Evolutionary conservation across 2,797 vertebrate species (phyloP), one percentile per base, ranked within the genome.

Genomic region (Enteromius viviparus): DNA sequence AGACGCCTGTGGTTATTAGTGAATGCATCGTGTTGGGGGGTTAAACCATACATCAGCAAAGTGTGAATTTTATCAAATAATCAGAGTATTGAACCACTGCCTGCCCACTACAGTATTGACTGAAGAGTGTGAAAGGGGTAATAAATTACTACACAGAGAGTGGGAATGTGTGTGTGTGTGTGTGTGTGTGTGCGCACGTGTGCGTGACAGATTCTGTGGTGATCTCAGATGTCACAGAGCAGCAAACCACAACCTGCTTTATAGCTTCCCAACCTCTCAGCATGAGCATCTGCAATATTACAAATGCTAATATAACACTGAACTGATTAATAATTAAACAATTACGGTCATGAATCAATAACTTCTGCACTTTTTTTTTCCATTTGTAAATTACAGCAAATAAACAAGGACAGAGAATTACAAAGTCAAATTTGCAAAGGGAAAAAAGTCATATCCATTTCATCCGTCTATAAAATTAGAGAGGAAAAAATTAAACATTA

Each of bases 331-430:
- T 99, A 98, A 99, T 99, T 98, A 98, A 99, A 98, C 96, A 98
- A 99, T 98, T 98, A 98, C 95, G 96, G 97, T 98, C 97, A 99
- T 99, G 97, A 99, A 98, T 99, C 97, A 98, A 98, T 99, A 98
- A 98, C 97, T 97, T 97, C 96, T 96, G 95, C 96, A 96, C 96
- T 97, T 95, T 93, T 97, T 40, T 42, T 97, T 95, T 98, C 96
- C 97, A 97, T 97, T 97, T 97, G 97, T 96, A 97, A 98, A 97
- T 97, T 96, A 96, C 97, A 96, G 95, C 96, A 96, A 97, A 98
- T 98, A 98, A 98, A 99, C 97, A 99, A 97, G 97, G 96, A 96
- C 95, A 95, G 95, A 95, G 95, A 97, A 99, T 99, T 99, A 98
- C 97, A 97, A 98, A 98, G 97, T 98, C 97, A 98, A 98, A 99